Percentiles rank a stretch among this genome's conserved stretches.
phyloP scores from a whole-genome alignment of 1,140 invertebrate genomes.

The Drosophila varians region DNA sequence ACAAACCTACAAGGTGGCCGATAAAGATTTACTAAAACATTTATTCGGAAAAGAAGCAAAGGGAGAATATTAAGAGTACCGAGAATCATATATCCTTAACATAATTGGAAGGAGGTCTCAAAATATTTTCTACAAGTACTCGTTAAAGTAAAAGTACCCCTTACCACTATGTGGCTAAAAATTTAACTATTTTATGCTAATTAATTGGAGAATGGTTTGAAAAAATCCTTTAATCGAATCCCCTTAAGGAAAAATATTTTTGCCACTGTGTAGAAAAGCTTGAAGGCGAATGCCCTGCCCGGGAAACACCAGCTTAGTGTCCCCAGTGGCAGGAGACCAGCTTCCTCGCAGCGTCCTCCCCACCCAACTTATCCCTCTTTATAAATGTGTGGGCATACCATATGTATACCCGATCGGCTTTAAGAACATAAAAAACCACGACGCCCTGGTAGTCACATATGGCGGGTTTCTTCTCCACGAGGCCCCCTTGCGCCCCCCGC shows the following conservation, averaged over 20 bases:
- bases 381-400: constrained; percentile 9
- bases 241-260: neutral
- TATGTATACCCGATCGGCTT: constrained; percentile 45
- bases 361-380: neutral
- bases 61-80: too few relatives aligned
- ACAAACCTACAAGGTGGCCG: too few relatives aligned
- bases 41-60: too few relatives aligned
- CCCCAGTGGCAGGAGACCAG: constrained; percentile 15
- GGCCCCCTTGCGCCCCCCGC: neutral
- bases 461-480: neutral
- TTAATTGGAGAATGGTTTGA: too few relatives aligned
- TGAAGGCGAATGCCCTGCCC: constrained; percentile 10
- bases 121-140: too few relatives aligned
- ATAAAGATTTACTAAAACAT: too few relatives aligned
- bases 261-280: neutral
- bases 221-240: too few relatives aligned
- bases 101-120: too few relatives aligned
- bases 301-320: constrained; percentile 34
- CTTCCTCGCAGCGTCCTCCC: constrained; percentile 1
- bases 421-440: constrained; percentile 15
- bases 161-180: too few relatives aligned
- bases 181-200: too few relatives aligned
- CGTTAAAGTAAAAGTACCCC: too few relatives aligned
- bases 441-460: constrained; percentile 53
- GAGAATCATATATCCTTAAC: too few relatives aligned